Conservation (phyloP, 2,113 vertebrate genomes). For the Pavo muticus region DNA sequence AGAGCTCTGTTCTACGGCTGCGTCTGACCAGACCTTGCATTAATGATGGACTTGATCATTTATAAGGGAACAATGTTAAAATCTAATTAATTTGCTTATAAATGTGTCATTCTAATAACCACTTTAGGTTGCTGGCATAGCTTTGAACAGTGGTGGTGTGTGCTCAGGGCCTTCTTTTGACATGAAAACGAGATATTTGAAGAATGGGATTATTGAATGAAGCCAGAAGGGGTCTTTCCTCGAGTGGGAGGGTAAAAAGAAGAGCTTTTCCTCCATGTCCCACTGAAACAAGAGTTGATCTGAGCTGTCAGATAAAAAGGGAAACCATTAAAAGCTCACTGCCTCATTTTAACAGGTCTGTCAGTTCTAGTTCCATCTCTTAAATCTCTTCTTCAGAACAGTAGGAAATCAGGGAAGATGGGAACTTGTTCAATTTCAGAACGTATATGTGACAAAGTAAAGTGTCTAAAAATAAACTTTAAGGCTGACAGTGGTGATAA, state of each 20-base stretch:
- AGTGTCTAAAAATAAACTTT: constrained; percentile 54
- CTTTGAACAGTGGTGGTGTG: not conserved
- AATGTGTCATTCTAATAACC: not conserved
- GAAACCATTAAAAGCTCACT: constrained; percentile 60
- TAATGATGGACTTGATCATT: not conserved
- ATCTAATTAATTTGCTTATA: not conserved
- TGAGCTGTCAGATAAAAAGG: constrained; percentile 64
- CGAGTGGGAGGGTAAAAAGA: constrained; percentile 19
- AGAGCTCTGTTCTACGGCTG: not conserved
- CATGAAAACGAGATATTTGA: constrained; percentile 6
- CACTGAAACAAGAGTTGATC: constrained; percentile 62
- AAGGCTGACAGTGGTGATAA: constrained; percentile 40
- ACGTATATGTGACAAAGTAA: constrained; percentile 64
- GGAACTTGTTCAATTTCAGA: constrained; percentile 60
- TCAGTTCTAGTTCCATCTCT: constrained; percentile 58
- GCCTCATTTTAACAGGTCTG: constrained; percentile 65
- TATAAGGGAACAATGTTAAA: not conserved
- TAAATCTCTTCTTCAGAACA: constrained; percentile 70
- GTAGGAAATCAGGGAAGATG: constrained; percentile 53
- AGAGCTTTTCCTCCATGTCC: constrained; percentile 56
- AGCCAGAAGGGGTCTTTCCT: constrained; percentile 33
- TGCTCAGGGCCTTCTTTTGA: not conserved
- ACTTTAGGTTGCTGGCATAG: not conserved
- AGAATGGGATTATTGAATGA: constrained; percentile 16
- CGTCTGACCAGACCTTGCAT: not conserved